phyloP scores from a whole-genome alignment of 1,140 invertebrate species.

The Meloidogyne chitwoodi region DNA sequence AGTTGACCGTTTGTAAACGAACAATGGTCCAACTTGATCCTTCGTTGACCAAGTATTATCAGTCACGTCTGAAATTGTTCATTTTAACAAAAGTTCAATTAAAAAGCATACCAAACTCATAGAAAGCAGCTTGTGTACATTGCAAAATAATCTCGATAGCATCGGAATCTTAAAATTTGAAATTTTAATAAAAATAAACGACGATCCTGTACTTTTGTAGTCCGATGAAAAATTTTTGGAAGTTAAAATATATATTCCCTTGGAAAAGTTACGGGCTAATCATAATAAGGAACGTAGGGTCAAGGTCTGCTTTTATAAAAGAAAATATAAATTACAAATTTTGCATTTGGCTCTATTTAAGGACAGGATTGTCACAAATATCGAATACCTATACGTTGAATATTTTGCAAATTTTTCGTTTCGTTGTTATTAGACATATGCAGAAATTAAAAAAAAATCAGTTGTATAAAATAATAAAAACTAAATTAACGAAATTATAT shows the following conservation, averaged over 20 bases:
- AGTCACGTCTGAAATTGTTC: neutral
- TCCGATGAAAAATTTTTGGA: no score
- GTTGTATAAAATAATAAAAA: no score
- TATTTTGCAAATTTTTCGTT: neutral
- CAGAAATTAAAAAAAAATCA: neutral
- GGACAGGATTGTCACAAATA: no score
- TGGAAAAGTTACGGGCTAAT: no score
- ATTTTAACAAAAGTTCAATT: neutral
- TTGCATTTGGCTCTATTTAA: no score
- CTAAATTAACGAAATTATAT: no score
- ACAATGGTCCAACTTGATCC: slow-evolving; percentile 43
- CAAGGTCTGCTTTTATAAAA: no score
- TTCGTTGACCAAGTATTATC: slow-evolving; percentile 26
- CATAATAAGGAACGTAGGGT: no score
- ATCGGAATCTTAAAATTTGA: neutral
- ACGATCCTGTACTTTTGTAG: no score
- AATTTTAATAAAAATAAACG: neutral
- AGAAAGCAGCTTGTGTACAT: neutral
- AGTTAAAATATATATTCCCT: no score
- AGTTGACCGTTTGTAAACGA: slow-evolving; percentile 38
- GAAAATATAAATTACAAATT: no score
- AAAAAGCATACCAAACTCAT: neutral
- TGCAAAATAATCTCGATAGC: neutral
- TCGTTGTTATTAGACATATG: neutral
- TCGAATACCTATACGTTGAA: neutral